Conservation (phyloP, 1,140 invertebrate genomes). For the Glomeris maerens region DNA sequence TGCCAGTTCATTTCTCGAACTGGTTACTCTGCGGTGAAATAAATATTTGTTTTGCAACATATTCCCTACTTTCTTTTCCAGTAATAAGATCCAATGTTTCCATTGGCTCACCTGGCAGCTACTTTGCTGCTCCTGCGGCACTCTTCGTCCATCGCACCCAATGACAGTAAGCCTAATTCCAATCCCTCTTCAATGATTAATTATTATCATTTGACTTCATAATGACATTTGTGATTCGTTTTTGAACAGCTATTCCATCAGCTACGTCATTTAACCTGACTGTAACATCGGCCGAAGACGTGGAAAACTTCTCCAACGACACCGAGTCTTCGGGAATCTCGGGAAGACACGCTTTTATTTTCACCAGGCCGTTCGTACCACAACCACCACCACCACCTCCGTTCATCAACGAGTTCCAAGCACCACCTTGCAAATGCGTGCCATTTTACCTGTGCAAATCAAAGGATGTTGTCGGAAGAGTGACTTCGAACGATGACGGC, state of each 20-base stretch:
- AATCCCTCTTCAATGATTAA: background rate
- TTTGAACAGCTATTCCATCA: background rate
- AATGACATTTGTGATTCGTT: too few species aligned
- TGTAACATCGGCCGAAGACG: background rate
- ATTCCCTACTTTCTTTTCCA: background rate
- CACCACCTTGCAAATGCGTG: constrained; percentile 24
- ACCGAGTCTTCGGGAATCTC: background rate
- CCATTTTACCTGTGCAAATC: constrained; percentile 55
- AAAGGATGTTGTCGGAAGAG: constrained; percentile 37
- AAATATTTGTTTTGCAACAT: background rate
- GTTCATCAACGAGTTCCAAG: background rate
- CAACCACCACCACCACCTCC: background rate
- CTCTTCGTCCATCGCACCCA: background rate
- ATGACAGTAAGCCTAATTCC: background rate
- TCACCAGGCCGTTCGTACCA: background rate
- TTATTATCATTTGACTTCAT: too few species aligned
- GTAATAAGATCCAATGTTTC: background rate
- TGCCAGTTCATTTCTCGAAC: too few species aligned
- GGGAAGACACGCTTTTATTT: background rate
- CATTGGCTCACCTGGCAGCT: background rate
- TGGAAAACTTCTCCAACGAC: background rate
- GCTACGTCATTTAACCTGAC: background rate
- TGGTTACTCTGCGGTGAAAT: too few species aligned
- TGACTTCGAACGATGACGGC: constrained; percentile 50
- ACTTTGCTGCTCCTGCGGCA: background rate